phyloP scores from a whole-genome alignment of 2,113 vertebrate genomes.

The Gorilla gorilla region DNA sequence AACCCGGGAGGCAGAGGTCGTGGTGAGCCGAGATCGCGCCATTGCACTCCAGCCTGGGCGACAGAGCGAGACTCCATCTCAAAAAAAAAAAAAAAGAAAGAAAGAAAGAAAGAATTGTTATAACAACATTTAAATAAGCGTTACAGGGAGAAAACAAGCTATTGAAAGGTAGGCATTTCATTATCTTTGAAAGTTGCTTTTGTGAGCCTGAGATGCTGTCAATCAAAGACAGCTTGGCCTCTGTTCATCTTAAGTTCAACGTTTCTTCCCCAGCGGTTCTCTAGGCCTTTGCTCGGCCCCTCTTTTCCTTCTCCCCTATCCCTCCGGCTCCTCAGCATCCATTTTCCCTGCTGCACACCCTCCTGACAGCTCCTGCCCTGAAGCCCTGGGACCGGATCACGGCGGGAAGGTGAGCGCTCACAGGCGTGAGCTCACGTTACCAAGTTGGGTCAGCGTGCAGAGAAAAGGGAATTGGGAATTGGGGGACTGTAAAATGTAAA shows the following conservation, averaged over 20 bases:
- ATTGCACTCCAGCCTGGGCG: no score
- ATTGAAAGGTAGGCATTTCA: background rate
- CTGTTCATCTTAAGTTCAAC: background rate
- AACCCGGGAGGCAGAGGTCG: no score
- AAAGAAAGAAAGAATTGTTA: background rate
- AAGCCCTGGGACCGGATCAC: fast-evolving
- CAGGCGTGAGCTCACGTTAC: background rate
- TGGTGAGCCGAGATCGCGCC: no score
- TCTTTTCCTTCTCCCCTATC: no score
- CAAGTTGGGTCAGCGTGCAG: fast-evolving
- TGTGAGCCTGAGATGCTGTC: background rate
- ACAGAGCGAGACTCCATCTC: no score
- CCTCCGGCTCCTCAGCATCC: background rate
- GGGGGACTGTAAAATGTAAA: background rate
- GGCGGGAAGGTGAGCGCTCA: background rate
- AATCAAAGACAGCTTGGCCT: background rate
- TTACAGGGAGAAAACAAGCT: background rate
- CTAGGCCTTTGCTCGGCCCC: background rate
- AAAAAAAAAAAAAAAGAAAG: no score
- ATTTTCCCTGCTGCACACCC: background rate
- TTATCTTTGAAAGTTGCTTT: background rate
- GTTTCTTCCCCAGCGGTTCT: background rate
- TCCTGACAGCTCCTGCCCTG: no score
- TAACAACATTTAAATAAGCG: background rate
- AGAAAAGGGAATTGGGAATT: no score